A percentile compares a stretch with the other conserved stretches of the same genome.
These are phyloP conservation scores for Acrobeloides nanus DNA, from an alignment of 2,888 invertebrate genomes.

Conservation along the genomic window DNA sequence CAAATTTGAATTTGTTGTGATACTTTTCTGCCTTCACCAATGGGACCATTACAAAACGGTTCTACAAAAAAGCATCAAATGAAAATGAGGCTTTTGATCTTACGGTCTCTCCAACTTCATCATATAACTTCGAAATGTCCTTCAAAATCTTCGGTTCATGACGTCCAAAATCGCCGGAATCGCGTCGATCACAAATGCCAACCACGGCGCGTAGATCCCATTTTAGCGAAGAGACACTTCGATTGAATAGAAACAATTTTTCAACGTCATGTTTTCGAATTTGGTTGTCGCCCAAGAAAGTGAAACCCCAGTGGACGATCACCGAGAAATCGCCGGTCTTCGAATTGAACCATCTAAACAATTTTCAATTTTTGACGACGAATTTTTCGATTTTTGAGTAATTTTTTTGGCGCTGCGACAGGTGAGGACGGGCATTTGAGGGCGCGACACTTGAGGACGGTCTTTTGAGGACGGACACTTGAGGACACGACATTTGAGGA, in stretches of 20 bases:
- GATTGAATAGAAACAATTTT: conserved; percentile 9
- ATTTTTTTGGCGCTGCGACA: no score
- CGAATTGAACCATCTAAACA: no score
- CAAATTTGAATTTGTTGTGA: background rate
- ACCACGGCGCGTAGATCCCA: conserved; percentile 18
- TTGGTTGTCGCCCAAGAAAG: conserved; percentile 4
- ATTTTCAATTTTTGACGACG: no score
- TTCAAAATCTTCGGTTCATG: conserved; percentile 15
- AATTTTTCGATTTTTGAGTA: no score
- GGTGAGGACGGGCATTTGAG: no score
- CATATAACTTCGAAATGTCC: conserved; percentile 19
- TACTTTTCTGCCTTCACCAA: conserved; percentile 17
- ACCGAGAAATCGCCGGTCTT: no score
- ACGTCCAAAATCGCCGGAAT: background rate
- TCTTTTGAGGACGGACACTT: no score
- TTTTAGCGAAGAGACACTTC: no score
- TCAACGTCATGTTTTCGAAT: conserved; percentile 5
- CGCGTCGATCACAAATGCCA: conserved; percentile 20
- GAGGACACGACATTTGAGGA: no score
- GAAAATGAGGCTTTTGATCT: background rate
- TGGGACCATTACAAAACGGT: conserved; percentile 15
- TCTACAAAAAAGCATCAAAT: conserved; percentile 4
- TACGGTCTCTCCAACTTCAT: conserved; percentile 1
- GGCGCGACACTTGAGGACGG: no score
- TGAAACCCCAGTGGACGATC: conserved; percentile 4